Base-by-base conservation (phyloP, 2,797 vertebrate genomes). In the Pipistrellus pipistrellus region DNA sequence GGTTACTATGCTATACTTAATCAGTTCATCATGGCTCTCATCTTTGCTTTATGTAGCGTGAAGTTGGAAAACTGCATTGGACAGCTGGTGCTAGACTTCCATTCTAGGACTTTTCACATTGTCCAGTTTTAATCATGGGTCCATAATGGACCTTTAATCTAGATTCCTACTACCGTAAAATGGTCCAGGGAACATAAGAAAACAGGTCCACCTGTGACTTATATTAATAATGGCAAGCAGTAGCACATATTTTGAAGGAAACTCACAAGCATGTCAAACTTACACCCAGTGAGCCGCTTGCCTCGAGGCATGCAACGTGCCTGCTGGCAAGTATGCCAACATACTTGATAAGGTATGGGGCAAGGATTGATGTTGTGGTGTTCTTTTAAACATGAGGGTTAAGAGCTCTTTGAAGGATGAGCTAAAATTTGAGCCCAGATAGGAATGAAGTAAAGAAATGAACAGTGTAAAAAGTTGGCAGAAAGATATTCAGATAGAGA, bases 21-120 rank as follows among this genome's bases (percentile, higher is more conserved):
- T 84, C 81, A 81, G 51, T 73, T 71, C 83, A 27, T 3, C 10
- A 76, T 73, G 27, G 21, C 53, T 71, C 30, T 96, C 13, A 53
- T 51, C 48, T 72, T 44, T 90, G 68, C 35, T 95, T 96, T 87
- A 75, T 80, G 85, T 8, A 84, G 71, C 77, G 64, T 87, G 72
- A 82, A 76, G 73, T n/a, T 87, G 62, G 64, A 72, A 86, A 53
- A 78, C 23, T 48, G 1, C 17, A 48, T 4, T 5, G 53, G 72
- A 48, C 80, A 94, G 55, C 48, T 90, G 94, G 72, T 59, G 48
- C 3, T 57, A 38, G 35, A 68, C 38, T 71, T 94, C 41, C 32
- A 71, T 83, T 46, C 62, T 89, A 25, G 51, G 38, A 8, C 7
- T 44, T 84, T 46, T 90, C 55, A 83, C 35, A 38, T 48, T 23